Percentiles rank a stretch among this genome's conserved stretches.
Conservation (phyloP, 2,113 vertebrate genomes). For the Halichoerus grypus region DNA sequence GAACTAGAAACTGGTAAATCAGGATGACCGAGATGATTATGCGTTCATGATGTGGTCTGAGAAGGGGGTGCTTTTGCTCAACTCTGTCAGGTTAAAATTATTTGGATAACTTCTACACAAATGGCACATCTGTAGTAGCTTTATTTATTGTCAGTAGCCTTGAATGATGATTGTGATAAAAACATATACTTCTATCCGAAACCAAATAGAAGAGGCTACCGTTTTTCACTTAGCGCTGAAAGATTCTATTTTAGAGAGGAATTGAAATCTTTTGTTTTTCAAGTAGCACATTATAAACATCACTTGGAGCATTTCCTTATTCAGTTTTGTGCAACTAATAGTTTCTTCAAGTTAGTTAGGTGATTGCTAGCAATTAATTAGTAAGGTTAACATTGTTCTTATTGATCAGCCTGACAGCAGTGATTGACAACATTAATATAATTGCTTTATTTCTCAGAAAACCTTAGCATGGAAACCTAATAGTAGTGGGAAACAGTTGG, state of each 20-base stretch:
- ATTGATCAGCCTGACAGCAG: conserved; percentile 58
- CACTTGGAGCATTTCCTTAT: conserved; percentile 55
- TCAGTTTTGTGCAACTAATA: conserved; percentile 36
- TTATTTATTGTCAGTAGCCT: neutral
- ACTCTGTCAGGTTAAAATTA: neutral
- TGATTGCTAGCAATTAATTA: conserved; percentile 76
- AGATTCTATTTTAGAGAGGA: neutral
- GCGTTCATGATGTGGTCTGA: neutral
- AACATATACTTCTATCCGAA: neutral
- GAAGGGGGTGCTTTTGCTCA: neutral
- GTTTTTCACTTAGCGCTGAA: neutral
- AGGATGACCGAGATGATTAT: neutral
- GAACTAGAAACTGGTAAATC: neutral
- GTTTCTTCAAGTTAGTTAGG: conserved; percentile 76
- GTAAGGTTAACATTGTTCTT: conserved; percentile 63
- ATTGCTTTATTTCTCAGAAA: conserved; percentile 73
- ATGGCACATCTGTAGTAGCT: neutral
- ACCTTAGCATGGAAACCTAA: conserved; percentile 40
- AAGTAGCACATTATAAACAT: neutral
- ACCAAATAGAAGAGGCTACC: neutral
- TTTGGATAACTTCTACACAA: conserved; percentile 14
- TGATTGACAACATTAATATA: conserved; percentile 69
- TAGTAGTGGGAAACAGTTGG: conserved; percentile 44
- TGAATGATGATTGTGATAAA: neutral
- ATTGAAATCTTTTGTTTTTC: conserved; percentile 42